Evolutionary conservation across 2,888 invertebrate species (phyloP).

Genomic region (Siphlonurus alternatus): DNA sequence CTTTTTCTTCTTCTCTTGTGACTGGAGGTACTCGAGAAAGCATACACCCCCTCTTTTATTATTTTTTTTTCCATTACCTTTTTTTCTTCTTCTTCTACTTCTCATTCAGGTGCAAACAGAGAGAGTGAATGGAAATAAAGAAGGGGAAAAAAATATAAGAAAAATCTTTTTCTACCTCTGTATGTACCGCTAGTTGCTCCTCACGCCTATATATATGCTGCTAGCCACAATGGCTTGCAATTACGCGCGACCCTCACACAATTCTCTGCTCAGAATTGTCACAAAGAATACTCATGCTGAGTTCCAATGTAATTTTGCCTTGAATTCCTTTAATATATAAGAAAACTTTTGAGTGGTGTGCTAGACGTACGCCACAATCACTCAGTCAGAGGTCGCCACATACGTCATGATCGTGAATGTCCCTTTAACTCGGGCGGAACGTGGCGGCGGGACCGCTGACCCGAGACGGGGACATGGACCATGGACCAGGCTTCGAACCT

Average conservation of each 20-base stretch:
- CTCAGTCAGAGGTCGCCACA: not conserved
- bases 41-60: not conserved
- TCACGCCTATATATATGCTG: not conserved
- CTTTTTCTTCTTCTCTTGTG: not conserved
- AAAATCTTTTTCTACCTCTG: not conserved
- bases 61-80: not conserved
- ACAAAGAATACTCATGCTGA: not conserved
- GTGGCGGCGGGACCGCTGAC: not conserved
- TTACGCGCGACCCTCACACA: not conserved
- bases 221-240: not conserved
- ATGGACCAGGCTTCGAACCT: too few species aligned
- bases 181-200: not conserved
- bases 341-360: not conserved
- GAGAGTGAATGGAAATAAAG: not conserved
- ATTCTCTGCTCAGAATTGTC: not conserved
- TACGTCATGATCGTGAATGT: not conserved
- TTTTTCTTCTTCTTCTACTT: not conserved
- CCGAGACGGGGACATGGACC: not conserved
- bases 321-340: not conserved
- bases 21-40: not conserved
- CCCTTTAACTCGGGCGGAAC: not conserved
- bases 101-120: not conserved
- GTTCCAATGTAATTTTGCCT: not conserved
- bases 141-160: not conserved
- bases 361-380: not conserved